Base-by-base conservation (phyloP, 92 coral and sea anemone genomes). In the Parazoanthus swiftii region DNA sequence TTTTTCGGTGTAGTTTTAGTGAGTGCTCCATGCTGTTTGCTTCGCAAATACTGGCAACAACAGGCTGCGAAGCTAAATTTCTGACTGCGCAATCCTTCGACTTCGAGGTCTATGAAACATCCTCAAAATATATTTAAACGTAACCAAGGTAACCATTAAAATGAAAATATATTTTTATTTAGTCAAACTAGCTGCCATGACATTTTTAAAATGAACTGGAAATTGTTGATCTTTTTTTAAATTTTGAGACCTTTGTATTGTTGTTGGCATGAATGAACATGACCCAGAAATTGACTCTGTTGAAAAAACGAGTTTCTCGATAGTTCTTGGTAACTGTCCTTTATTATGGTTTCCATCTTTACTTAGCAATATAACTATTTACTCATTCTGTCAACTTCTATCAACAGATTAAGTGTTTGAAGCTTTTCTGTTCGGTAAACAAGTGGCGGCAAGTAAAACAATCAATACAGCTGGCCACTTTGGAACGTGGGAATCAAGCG, bases 381-480 rank as follows among this genome's bases (percentile, higher is more conserved):
- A 81, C 82, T 35, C 67, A 14, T 25, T 46, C 67, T 79, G 35
- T 35, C 37, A 26, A n/a, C 6, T n/a, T 79, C 16, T 46, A 46
- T 23, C 20, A 54, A 23, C 86, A 82, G 86, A 58, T 65, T 38
- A n/a, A 54, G 44, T 54, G 72, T 29, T 74, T 81, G 73, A 16
- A 33, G 36, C 46, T 44, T 4, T 76, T 6, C 6, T 66, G 21
- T 38, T 36, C 48, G 33, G 86, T 82, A 82, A 82, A 66, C 86
- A 82, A 82, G 86, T 82, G 74, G 37, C 59, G 74, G 36, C 59
- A 82, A 82, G 8, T 11, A 70, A 21, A 82, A 82, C 63, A 82
- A 38, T n/a, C 86, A 82, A 82, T 82, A 82, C 39, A 4, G 74
- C 21, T 51, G 25, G 44, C 36, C 66, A 58, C 58, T 23, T 16